Conservation (phyloP, 2,888 invertebrate genomes). For the Chaetogeoica ovagalla region DNA sequence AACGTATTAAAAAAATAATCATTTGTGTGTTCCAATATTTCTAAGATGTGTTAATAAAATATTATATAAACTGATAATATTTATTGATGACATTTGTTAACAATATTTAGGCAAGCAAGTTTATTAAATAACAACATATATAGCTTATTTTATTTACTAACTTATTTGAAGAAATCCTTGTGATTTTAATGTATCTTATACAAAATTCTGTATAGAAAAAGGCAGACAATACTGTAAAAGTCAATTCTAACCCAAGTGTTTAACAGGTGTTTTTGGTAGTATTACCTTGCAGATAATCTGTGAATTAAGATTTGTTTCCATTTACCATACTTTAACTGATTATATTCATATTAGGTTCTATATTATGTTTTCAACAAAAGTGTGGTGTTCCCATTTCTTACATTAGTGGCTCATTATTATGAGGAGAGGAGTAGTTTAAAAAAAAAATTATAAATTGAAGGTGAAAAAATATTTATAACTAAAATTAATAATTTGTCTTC, state of each 20-base stretch:
- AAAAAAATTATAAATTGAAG: too few species aligned
- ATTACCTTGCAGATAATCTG: neutral
- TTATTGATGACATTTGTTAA: too few species aligned
- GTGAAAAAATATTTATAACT: too few species aligned
- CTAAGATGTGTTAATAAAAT: too few species aligned
- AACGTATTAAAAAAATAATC: too few species aligned
- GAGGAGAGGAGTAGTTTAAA: neutral
- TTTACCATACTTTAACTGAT: neutral
- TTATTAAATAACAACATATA: too few species aligned
- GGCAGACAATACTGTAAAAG: neutral
- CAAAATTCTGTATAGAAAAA: neutral
- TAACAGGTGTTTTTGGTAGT: slow-evolving; percentile 7
- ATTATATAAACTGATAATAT: too few species aligned
- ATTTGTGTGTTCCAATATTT: too few species aligned
- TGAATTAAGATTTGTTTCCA: neutral
- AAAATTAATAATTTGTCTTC: too few species aligned
- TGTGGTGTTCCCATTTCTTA: neutral
- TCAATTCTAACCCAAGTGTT: neutral
- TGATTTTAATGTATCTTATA: neutral
- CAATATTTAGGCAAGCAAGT: too few species aligned
- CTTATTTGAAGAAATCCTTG: neutral
- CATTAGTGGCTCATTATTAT: neutral
- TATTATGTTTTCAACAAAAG: neutral
- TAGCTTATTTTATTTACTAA: too few species aligned
- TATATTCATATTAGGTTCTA: neutral